Evolutionary conservation across 2,797 vertebrate species (phyloP).

Genomic region (Miichthys miiuy): DNA sequence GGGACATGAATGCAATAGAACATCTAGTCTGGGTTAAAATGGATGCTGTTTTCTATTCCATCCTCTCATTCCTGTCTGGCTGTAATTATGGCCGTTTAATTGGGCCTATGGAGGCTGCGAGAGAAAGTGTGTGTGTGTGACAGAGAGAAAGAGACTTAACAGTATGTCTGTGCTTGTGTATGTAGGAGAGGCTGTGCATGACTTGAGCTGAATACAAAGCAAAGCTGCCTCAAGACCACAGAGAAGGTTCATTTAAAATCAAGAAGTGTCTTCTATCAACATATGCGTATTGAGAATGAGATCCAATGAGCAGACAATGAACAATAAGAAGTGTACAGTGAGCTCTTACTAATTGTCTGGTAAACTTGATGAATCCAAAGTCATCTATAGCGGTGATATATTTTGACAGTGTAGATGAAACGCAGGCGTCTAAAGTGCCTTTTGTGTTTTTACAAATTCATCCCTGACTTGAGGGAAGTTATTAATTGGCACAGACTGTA

Average conservation of each 20-base stretch:
- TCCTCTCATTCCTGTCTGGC: conserved; percentile 66
- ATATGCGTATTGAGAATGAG: conserved; percentile 23
- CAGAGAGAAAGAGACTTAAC: conserved; percentile 2
- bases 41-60: conserved; percentile 64
- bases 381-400: not conserved
- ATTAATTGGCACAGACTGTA: conserved; percentile 32
- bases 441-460: conserved; percentile 15
- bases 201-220: conserved; percentile 67
- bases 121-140: conserved; percentile 18
- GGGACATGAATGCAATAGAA: conserved; percentile 45
- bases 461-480: conserved; percentile 8
- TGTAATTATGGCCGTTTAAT: conserved; percentile 79
- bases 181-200: conserved; percentile 40
- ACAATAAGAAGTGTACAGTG: conserved; percentile 5
- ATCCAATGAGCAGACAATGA: conserved; percentile 15
- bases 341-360: conserved; percentile 25
- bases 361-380: conserved; percentile 11
- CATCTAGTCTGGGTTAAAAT: conserved; percentile 48
- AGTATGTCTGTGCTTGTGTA: conserved; percentile 56
- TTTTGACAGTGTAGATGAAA: conserved; percentile 10
- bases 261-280: conserved; percentile 22
- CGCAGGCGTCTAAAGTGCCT: not conserved
- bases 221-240: conserved; percentile 48
- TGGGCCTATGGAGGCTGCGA: conserved; percentile 71
- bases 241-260: conserved; percentile 54